These are phyloP conservation scores for Drosophila ficusphila DNA, from an alignment of 1,140 invertebrate genomes.

Conservation along the genomic window DNA sequence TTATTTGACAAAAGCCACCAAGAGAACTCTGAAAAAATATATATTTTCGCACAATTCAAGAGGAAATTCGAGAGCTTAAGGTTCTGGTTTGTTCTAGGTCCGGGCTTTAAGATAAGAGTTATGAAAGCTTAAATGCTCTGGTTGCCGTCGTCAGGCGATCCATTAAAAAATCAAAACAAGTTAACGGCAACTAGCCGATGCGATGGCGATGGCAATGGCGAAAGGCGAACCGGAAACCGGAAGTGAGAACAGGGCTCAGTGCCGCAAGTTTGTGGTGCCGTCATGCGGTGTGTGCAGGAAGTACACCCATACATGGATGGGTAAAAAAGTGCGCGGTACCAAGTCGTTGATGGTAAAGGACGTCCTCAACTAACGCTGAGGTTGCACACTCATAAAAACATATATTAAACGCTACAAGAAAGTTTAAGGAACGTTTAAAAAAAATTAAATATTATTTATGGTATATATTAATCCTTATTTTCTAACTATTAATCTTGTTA, in stretches of 20 bases:
- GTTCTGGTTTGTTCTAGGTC: background rate
- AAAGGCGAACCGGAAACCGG: conserved; percentile 64
- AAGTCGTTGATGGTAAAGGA: conserved; percentile 12
- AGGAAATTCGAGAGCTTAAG: background rate
- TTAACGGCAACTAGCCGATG: conserved; percentile 67
- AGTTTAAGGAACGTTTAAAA: background rate
- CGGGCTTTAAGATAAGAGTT: conserved; percentile 51
- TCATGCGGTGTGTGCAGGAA: conserved; percentile 67
- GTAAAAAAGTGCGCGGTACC: conserved; percentile 3
- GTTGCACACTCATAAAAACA: conserved; percentile 14
- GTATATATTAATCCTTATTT: too few relatives aligned
- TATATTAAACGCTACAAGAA: too few relatives aligned
- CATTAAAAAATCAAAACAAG: conserved; percentile 83
- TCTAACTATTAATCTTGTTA: too few relatives aligned
- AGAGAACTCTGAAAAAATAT: conserved; percentile 4
- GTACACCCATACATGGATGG: conserved; percentile 28
- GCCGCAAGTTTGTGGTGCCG: conserved; percentile 77
- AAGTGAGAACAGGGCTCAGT: conserved; percentile 72
- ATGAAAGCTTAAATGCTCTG: conserved; percentile 54
- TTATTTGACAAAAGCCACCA: conserved; percentile 27
- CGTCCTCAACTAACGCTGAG: conserved; percentile 24
- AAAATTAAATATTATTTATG: background rate
- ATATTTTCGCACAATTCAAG: background rate
- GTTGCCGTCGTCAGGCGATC: conserved; percentile 61
- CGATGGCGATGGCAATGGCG: conserved; percentile 25